Conservation (phyloP, 2,113 vertebrate species). For the Plecturocebus donacophilus region DNA sequence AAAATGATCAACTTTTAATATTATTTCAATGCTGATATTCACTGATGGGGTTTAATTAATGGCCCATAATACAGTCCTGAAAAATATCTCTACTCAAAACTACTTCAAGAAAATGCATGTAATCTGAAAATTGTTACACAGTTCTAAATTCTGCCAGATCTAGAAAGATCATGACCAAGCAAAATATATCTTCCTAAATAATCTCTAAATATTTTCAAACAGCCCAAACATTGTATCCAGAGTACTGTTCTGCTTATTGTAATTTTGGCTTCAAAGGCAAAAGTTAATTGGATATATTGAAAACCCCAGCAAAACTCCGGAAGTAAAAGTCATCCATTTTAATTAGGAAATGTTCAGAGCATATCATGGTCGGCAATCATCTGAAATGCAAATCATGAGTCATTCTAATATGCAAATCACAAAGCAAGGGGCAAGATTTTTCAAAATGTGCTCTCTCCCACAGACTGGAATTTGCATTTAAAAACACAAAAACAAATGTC, state of each 20-base stretch:
- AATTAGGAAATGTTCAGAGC: background rate
- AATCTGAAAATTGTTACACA: background rate
- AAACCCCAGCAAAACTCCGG: background rate
- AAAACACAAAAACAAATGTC: conserved; percentile 45
- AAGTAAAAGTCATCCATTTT: conserved; percentile 12
- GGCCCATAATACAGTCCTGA: background rate
- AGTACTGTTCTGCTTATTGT: background rate
- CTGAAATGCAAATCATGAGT: background rate
- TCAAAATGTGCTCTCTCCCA: conserved; percentile 3
- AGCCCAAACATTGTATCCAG: background rate
- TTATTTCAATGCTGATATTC: background rate
- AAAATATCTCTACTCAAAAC: background rate
- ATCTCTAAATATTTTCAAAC: conserved; percentile 49
- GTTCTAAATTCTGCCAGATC: background rate
- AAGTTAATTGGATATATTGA: conserved; percentile 43
- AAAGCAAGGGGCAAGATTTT: conserved; percentile 42
- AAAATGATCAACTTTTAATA: background rate
- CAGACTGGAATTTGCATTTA: conserved; percentile 40
- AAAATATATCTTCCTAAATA: conserved; percentile 14
- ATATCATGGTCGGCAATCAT: background rate
- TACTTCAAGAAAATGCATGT: background rate
- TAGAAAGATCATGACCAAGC: background rate
- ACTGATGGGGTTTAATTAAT: background rate
- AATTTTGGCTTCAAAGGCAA: conserved; percentile 25
- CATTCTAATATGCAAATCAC: conserved; percentile 19